These are phyloP conservation scores for Lynx canadensis DNA, from an alignment of 2,113 vertebrate species.

Conservation along the genomic window DNA sequence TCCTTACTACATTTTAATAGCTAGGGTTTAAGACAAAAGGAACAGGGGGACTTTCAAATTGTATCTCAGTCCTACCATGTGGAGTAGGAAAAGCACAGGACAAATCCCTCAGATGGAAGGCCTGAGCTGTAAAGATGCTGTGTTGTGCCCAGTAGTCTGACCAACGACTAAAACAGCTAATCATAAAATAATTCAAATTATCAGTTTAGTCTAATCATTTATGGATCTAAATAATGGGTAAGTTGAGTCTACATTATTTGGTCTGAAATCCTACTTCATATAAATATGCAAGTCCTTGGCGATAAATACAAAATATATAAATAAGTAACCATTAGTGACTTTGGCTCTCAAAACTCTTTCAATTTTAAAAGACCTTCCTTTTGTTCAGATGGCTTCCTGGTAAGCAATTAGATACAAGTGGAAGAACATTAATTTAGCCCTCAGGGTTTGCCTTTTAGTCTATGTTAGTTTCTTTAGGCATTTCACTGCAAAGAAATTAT, in stretches of 20 bases:
- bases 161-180: background rate
- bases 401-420: background rate
- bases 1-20: background rate
- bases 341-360: background rate
- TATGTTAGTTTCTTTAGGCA: background rate
- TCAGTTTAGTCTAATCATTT: background rate
- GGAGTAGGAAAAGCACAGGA: background rate
- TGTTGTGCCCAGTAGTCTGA: background rate
- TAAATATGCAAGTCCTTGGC: background rate
- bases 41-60: background rate
- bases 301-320: background rate
- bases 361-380: background rate
- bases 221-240: background rate
- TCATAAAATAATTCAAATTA: background rate
- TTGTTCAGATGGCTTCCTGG: background rate
- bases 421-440: background rate
- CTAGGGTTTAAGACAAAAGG: background rate
- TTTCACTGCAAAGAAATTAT: background rate
- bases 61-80: background rate
- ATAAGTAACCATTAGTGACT: background rate
- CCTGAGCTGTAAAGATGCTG: accelerated
- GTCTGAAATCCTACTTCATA: background rate
- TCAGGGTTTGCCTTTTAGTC: background rate
- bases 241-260: background rate
- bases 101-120: background rate